These are phyloP conservation scores for Bombus fervidus DNA, from an alignment of 1,140 invertebrate species.

Conservation along the genomic window DNA sequence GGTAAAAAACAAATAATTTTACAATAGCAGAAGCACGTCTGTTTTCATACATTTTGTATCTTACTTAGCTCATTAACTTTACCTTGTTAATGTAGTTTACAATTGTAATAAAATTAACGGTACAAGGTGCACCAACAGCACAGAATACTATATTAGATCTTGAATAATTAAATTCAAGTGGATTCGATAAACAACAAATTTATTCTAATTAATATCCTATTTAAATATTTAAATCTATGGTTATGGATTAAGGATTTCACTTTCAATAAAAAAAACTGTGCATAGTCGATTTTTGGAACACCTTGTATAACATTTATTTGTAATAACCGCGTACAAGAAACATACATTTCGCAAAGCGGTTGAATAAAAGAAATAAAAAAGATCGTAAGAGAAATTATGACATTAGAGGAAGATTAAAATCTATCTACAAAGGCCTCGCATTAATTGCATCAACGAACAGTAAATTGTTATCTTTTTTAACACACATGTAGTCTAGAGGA, in stretches of 20 bases:
- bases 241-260: background rate
- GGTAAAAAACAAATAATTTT: constrained; percentile 57
- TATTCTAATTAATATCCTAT: background rate
- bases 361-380: too few species aligned
- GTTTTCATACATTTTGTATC: constrained; percentile 47
- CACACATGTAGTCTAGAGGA: constrained; percentile 9
- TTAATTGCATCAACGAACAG: constrained; percentile 36
- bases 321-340: constrained; percentile 3
- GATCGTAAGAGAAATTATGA: background rate
- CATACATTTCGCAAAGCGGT: too few species aligned
- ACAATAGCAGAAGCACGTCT: constrained; percentile 47
- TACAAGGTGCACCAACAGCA: constrained; percentile 19
- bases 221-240: background rate
- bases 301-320: constrained; percentile 29
- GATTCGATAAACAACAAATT: background rate
- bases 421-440: constrained; percentile 64
- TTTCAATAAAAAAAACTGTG: background rate
- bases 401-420: constrained; percentile 59
- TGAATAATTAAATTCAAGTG: background rate
- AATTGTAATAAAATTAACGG: constrained; percentile 40
- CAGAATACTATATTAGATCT: background rate
- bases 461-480: constrained; percentile 22
- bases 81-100: constrained; percentile 37
- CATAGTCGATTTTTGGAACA: constrained; percentile 6
- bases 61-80: constrained; percentile 32